phyloP scores from a whole-genome alignment of 1,140 invertebrate genomes.

The Zaprionus capensis region DNA sequence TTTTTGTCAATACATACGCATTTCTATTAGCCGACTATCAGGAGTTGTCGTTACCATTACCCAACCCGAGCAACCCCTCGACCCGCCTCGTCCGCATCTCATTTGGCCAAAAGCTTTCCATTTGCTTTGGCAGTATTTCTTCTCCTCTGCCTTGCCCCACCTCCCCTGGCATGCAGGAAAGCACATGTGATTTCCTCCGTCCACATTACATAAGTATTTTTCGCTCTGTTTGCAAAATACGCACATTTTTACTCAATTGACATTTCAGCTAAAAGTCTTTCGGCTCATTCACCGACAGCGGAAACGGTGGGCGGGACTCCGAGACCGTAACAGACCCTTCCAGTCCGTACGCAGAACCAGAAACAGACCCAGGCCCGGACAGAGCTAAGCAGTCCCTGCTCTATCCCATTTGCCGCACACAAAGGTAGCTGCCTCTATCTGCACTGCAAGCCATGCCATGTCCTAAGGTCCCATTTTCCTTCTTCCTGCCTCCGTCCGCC shows the following conservation, averaged over 20 bases:
- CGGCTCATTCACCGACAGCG: conserved; percentile 29
- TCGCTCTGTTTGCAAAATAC: conserved; percentile 55
- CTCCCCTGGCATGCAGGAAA: neutral
- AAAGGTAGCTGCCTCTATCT: conserved; percentile 38
- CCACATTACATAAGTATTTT: conserved; percentile 41
- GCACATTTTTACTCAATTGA: conserved; percentile 60
- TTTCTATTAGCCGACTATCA: conserved; percentile 51
- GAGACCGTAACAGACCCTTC: conserved; percentile 13
- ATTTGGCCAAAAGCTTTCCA: conserved; percentile 53
- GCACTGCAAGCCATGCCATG: conserved; percentile 8
- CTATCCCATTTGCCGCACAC: conserved; percentile 24
- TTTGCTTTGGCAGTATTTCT: conserved; percentile 23
- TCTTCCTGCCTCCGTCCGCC: neutral
- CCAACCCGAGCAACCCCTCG: neutral
- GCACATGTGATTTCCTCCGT: conserved; percentile 8
- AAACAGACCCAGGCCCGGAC: neutral
- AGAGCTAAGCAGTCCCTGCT: neutral
- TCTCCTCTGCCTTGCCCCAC: neutral
- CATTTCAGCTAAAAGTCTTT: conserved; percentile 55
- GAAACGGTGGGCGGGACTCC: conserved; percentile 37
- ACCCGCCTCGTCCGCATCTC: conserved; percentile 16
- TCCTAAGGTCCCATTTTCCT: conserved; percentile 25
- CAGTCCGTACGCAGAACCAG: neutral
- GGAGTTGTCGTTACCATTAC: conserved; percentile 30
- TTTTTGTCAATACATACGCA: conserved; percentile 36